A percentile compares a stretch with the other conserved stretches of the same genome.
phyloP scores from a whole-genome alignment of 2,797 vertebrate species.

The Leptatherina wallacei region DNA sequence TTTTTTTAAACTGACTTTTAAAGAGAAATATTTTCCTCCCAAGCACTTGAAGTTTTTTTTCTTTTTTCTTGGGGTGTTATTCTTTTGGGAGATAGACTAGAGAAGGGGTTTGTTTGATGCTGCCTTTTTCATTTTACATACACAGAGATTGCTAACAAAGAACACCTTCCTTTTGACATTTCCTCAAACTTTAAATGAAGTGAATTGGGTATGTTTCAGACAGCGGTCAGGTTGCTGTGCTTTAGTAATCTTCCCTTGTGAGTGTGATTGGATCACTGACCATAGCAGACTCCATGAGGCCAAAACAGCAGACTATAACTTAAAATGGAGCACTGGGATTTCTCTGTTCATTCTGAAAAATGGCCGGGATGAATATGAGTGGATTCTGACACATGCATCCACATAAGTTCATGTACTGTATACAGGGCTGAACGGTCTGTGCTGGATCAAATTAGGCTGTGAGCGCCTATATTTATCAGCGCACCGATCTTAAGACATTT shows the following conservation, averaged over 20 bases:
- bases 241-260: constrained; percentile 56
- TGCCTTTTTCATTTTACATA: constrained; percentile 11
- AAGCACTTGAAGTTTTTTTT: constrained; percentile 27
- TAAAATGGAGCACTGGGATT: constrained; percentile 63
- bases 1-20: constrained; percentile 53
- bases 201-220: constrained; percentile 29
- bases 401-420: constrained; percentile 12
- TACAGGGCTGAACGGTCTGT: constrained; percentile 37
- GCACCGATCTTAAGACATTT: constrained; percentile 30
- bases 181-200: constrained; percentile 23
- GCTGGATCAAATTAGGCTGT: constrained; percentile 58
- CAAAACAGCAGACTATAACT: constrained; percentile 63
- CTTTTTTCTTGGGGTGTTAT: constrained; percentile 5
- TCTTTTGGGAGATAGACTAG: constrained; percentile 26
- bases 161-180: constrained; percentile 3
- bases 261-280: constrained; percentile 48
- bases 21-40: constrained; percentile 34
- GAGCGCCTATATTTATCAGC: constrained; percentile 62
- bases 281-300: constrained; percentile 31
- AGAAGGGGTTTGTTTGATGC: constrained; percentile 6
- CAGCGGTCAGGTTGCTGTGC: constrained; percentile 13
- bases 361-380: constrained; percentile 69
- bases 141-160: constrained; percentile 9
- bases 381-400: constrained; percentile 27
- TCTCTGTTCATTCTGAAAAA: constrained; percentile 72